These are phyloP conservation scores for Phodopus roborovskii DNA, from an alignment of 2,113 vertebrate species.

Conservation along the genomic window DNA sequence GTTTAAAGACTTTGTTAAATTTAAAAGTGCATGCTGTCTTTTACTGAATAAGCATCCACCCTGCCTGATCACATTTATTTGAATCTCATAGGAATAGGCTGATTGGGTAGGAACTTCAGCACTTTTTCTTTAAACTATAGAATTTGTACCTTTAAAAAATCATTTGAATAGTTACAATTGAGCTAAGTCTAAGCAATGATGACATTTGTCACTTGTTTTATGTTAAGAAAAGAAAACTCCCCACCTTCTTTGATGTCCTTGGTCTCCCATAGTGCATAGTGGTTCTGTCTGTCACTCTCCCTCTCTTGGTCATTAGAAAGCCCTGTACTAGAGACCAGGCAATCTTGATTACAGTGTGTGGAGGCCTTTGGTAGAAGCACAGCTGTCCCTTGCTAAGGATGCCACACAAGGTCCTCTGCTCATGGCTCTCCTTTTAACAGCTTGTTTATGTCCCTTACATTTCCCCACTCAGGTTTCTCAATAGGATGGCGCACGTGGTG, in stretches of 20 bases:
- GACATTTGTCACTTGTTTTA: conserved; percentile 35
- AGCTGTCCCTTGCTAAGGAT: background rate
- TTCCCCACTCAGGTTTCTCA: conserved; percentile 36
- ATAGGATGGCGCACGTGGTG: background rate
- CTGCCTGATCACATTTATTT: conserved; percentile 32
- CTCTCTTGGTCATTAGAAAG: background rate
- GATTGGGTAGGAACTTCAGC: conserved; percentile 26
- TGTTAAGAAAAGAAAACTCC: background rate
- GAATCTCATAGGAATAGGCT: conserved; percentile 42
- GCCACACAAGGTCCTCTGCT: background rate
- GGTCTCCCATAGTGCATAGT: background rate
- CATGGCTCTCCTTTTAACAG: background rate
- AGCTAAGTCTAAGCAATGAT: conserved; percentile 13
- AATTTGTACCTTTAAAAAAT: conserved; percentile 16
- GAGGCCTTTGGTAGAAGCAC: background rate
- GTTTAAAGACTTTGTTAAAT: conserved; percentile 51
- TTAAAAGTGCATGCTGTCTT: conserved; percentile 12
- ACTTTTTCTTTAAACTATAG: background rate
- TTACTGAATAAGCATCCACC: conserved; percentile 31
- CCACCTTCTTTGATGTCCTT: background rate
- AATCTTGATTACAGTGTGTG: background rate
- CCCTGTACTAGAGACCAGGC: background rate
- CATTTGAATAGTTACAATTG: conserved; percentile 19
- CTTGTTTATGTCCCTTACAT: conserved; percentile 50
- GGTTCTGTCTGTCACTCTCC: background rate